Evolutionary conservation across 2,797 vertebrate species (phyloP), one percentile per base, ranked within the genome.

Genomic region (Pseudomugil gertrudae): DNA sequence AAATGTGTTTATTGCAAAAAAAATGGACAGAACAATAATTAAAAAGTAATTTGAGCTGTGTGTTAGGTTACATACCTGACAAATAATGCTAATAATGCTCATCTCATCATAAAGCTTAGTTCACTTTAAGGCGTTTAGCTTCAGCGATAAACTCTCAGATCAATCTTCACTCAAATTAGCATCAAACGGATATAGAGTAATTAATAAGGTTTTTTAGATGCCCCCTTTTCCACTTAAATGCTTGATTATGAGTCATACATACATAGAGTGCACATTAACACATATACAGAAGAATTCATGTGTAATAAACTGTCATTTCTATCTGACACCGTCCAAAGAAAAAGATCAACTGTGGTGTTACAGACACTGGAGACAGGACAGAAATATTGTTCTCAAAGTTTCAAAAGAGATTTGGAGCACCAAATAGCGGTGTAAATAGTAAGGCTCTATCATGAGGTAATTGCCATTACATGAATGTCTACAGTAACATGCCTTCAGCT

Each of bases 1-100:
- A 35, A 45, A 52, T 4, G 24, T 45, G 36, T 88, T 87, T 85
- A 87, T 84, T 73, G 56, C n/a, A n/a, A 70, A 67, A 67, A 24
- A 3, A 57, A 71, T 33, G 5, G 19, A 43, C 30, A 72, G 33
- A 63, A 9, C 26, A 56, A 24, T 36, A 62, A 3, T 3, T 9
- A n/a, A n/a, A n/a, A n/a, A n/a, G n/a, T n/a, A n/a, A n/a, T n/a
- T n/a, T n/a, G 53, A 15, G 35, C 55, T 64, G 19, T 35, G 33
- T 13, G 33, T 35, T 35, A 35, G n/a, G n/a, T n/a, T 3, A 35
- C 11, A 10, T 11, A 11, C 14, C 3, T 54, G 60, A 68, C 26
- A 72, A 33, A 43, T 56, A 57, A 61, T 63, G 23, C 23, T 56
- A 19, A 30, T 50, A 10, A 26, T 15, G n/a, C n/a, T n/a, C n/a